Percentiles rank a stretch among this genome's conserved stretches.
Evolutionary conservation across 2,113 vertebrate species (phyloP).

Genomic region (Pao palembangensis): DNA sequence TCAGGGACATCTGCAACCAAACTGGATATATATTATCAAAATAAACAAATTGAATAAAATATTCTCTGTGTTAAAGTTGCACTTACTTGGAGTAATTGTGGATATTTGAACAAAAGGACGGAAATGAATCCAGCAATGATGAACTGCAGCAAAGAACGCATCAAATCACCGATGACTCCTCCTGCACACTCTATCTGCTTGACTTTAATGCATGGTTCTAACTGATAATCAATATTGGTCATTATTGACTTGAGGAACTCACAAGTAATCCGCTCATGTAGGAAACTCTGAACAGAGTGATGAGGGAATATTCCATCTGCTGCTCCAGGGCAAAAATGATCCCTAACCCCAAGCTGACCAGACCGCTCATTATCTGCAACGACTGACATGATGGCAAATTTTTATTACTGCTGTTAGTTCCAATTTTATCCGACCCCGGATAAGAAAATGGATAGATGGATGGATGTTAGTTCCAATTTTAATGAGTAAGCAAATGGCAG

Average conservation of each 20-base stretch:
- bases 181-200: not conserved
- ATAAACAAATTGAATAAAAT: not conserved
- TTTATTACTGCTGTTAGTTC: no score
- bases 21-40: not conserved
- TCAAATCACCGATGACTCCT: not conserved
- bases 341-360: constrained; percentile 66
- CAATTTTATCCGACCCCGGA: no score
- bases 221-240: not conserved
- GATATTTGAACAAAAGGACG: constrained; percentile 61
- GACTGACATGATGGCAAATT: constrained; percentile 41
- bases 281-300: constrained; percentile 68
- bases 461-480: no score
- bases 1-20: constrained; percentile 51
- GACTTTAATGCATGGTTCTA: not conserved
- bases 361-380: constrained; percentile 63
- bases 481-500: no score
- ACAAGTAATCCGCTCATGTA: constrained; percentile 67
- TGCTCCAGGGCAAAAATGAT: constrained; percentile 52
- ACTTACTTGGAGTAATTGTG: constrained; percentile 64
- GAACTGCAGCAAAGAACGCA: constrained; percentile 55
- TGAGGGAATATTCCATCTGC: rapidly evolving
- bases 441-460: no score
- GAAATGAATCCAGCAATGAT: constrained; percentile 60
- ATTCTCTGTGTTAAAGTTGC: not conserved
- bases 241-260: constrained; percentile 12